Conservation (phyloP, 2,797 vertebrate species). For the Cirrhinus molitorella region DNA sequence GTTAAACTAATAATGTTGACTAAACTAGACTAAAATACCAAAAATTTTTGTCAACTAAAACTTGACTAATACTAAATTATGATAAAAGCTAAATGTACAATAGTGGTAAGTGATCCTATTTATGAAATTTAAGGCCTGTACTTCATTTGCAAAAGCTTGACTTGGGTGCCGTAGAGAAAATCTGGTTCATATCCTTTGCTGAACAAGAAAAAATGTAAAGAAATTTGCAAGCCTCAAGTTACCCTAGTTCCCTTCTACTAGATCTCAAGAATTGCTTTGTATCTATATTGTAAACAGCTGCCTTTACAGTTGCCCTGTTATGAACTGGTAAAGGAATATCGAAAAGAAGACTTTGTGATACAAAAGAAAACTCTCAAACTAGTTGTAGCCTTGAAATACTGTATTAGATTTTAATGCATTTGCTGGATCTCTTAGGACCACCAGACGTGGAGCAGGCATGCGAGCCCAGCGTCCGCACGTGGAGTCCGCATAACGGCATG, state of each 20-base stretch:
- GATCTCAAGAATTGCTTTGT: constrained; percentile 49
- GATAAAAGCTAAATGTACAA: too few relatives aligned
- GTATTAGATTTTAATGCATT: constrained; percentile 12
- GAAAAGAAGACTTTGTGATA: not conserved
- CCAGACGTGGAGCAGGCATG: constrained; percentile 97
- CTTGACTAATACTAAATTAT: too few relatives aligned
- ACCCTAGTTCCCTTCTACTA: constrained; percentile 14
- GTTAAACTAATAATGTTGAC: too few relatives aligned
- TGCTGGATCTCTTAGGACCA: constrained; percentile 78
- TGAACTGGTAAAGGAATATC: not conserved
- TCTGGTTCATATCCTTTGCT: constrained; percentile 42
- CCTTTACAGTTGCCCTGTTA: not conserved
- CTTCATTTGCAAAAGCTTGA: constrained; percentile 51
- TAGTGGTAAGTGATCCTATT: constrained; percentile 12
- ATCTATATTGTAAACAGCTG: constrained; percentile 38
- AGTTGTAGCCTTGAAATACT: not conserved
- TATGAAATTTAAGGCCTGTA: constrained; percentile 31
- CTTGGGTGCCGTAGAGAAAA: constrained; percentile 42
- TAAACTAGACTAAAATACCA: too few relatives aligned
- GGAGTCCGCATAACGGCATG: constrained; percentile 91
- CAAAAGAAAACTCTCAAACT: not conserved
- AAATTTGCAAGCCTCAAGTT: constrained; percentile 30
- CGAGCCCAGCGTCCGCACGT: constrained; percentile 94
- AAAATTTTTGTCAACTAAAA: too few relatives aligned
- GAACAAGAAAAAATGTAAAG: constrained; percentile 49